Percentiles rank a stretch among this genome's conserved stretches.
These are phyloP conservation scores for Euzophera pinguis DNA, from an alignment of 2,888 invertebrate species.

Conservation along the genomic window DNA sequence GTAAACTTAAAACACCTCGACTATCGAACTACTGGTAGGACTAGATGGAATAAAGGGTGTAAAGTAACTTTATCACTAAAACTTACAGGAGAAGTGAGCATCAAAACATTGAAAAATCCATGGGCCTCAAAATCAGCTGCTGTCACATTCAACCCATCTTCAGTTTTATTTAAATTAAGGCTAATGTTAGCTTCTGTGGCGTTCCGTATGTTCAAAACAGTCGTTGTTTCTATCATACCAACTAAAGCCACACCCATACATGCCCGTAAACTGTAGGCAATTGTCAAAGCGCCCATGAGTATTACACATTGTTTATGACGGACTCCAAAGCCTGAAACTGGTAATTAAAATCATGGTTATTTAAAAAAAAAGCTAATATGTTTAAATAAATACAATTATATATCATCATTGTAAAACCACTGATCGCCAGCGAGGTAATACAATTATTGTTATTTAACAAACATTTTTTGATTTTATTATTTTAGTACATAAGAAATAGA, in stretches of 20 bases:
- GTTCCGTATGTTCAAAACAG: neutral
- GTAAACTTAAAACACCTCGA: no score
- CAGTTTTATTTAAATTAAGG: neutral
- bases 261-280: conserved; percentile 82
- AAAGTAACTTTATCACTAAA: no score
- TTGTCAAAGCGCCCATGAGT: conserved; percentile 76
- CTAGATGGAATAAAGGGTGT: no score
- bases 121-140: conserved; percentile 24
- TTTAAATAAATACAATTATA: no score
- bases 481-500: no score
- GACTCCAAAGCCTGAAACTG: conserved; percentile 52
- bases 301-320: conserved; percentile 81
- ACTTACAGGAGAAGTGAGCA: conserved; percentile 52
- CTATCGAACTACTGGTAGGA: no score
- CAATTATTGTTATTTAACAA: no score
- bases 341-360: conserved; percentile 4
- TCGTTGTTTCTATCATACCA: conserved; percentile 69
- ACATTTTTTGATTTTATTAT: no score
- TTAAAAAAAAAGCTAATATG: no score
- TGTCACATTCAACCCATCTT: conserved; percentile 11
- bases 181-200: neutral
- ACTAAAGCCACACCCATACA: conserved; percentile 84
- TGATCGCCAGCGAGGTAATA: no score
- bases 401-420: no score
- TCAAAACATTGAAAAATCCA: conserved; percentile 37